Evolutionary conservation across 2,113 vertebrate genomes (phyloP), one percentile per base, ranked within the genome.

Genomic region (Empidonax traillii): DNA sequence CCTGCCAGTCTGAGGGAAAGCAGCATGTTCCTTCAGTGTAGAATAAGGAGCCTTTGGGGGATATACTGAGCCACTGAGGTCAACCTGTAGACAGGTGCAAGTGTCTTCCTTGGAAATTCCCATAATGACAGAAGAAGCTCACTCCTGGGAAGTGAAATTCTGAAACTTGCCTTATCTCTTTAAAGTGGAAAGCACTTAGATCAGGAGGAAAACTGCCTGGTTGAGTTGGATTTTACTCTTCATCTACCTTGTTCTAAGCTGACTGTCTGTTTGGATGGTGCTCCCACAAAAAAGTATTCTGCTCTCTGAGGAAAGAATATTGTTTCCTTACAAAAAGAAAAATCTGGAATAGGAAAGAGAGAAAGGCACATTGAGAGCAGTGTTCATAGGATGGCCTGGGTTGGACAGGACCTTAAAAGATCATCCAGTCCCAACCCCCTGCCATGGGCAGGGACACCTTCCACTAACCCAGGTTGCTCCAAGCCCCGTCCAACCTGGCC

Each of bases 351-450:
- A 58, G 31, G 30, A 52, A 68, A 65, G 37, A 46, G 9, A 53
- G 25, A 72, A 56, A 59, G 14, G 44, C 3, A 11, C 6, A 11
- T 41, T 83, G 25, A 39, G 35, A 73, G 28, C 30, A 56, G 21
- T 8, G 23, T 75, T 63, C 46, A 13, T 3, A 10, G 17, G 47
- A 62, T 21, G 2, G 6, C 1, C 41, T 55, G 30, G 14, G 14
- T 35, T 75, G 61, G n/a, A 76, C 47, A 2, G 20, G 14, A 25
- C n/a, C 10, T 68, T 8, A 41, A 47, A 47, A 47, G 0, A 0
- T 0, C 62, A 47, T 2, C 33, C 7, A 14, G 3, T 14, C 1
- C 52, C 61, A 39, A 39, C 3, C 30, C n/a, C 49, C 17, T 56
- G 31, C 51, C 37, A 8, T 24, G 59, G 39, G 27, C 52, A 81